A percentile compares a stretch with the other conserved stretches of the same genome.
Evolutionary conservation across 2,888 invertebrate genomes (phyloP).

Genomic region (Rotaria socialis): DNA sequence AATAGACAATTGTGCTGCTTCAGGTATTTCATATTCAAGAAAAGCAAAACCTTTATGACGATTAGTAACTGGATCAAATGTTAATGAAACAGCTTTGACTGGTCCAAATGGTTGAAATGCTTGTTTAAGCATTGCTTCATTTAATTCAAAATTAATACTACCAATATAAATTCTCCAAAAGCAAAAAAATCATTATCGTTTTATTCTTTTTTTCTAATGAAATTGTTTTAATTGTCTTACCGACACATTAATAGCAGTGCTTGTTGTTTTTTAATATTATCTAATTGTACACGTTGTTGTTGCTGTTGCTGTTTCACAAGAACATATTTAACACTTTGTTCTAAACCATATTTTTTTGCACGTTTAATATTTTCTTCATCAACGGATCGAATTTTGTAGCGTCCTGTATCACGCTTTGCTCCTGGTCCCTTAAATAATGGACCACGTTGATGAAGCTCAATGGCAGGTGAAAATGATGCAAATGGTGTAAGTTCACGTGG

Average conservation of each 20-base stretch:
- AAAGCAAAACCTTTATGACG: slow-evolving; percentile 99
- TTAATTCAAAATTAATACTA: slow-evolving; percentile 95
- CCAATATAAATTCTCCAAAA: slow-evolving; percentile 79
- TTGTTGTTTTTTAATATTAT: slow-evolving; percentile 72
- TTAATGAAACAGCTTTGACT: slow-evolving; percentile 99
- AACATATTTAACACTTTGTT: slow-evolving; percentile 98
- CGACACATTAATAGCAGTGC: slow-evolving; percentile 77
- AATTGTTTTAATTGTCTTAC: background rate
- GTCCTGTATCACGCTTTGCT: slow-evolving; percentile 38
- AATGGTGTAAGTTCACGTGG: slow-evolving; percentile 37
- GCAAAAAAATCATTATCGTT: too few relatives aligned
- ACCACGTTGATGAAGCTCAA: slow-evolving; percentile 37
- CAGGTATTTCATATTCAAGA: slow-evolving; percentile 98
- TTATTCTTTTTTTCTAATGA: too few relatives aligned
- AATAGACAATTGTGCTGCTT: slow-evolving; percentile 92
- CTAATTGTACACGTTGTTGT: slow-evolving; percentile 45
- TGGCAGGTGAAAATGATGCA: background rate
- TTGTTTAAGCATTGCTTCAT: slow-evolving; percentile 92
- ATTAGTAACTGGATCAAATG: slow-evolving; percentile 95
- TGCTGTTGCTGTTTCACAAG: slow-evolving; percentile 77
- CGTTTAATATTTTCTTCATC: slow-evolving; percentile 84
- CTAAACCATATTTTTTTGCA: slow-evolving; percentile 99
- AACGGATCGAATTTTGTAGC: slow-evolving; percentile 71
- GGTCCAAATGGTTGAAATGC: slow-evolving; percentile 97
- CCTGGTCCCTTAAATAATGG: slow-evolving; percentile 40